phyloP scores from a whole-genome alignment of 2,888 invertebrate genomes.

The Hartigia nigra region DNA sequence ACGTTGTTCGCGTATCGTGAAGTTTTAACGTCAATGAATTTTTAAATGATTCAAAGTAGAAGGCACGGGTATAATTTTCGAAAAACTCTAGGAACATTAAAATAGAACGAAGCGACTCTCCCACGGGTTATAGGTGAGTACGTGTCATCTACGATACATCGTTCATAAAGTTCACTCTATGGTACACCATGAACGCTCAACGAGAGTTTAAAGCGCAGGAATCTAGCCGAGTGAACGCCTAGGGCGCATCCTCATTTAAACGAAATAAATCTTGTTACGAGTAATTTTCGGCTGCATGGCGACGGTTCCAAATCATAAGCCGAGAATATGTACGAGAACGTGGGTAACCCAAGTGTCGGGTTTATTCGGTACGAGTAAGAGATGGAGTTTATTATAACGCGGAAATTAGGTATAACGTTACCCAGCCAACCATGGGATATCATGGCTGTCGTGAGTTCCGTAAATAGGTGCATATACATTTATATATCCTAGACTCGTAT shows the following conservation, averaged over 20 bases:
- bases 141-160: background rate
- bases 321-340: slow-evolving; percentile 18
- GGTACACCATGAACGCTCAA: background rate
- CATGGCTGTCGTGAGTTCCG: background rate
- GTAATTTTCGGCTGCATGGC: slow-evolving; percentile 50
- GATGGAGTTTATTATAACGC: slow-evolving; percentile 9
- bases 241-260: slow-evolving; percentile 61
- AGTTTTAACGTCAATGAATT: background rate
- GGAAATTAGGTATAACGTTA: background rate
- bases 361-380: slow-evolving; percentile 18
- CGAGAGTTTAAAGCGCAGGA: slow-evolving; percentile 11
- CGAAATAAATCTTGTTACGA: slow-evolving; percentile 62
- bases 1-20: background rate
- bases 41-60: background rate
- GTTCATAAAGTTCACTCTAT: background rate
- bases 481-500: background rate
- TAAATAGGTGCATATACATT: background rate
- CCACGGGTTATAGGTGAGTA: background rate
- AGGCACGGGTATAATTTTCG: background rate
- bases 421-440: background rate
- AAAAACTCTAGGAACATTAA: background rate
- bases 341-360: slow-evolving; percentile 16
- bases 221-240: slow-evolving; percentile 42
- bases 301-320: slow-evolving; percentile 28
- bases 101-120: background rate